Base-by-base conservation (phyloP, 2,888 invertebrate genomes). In the Pseudococcus jackbeardsleyi region DNA sequence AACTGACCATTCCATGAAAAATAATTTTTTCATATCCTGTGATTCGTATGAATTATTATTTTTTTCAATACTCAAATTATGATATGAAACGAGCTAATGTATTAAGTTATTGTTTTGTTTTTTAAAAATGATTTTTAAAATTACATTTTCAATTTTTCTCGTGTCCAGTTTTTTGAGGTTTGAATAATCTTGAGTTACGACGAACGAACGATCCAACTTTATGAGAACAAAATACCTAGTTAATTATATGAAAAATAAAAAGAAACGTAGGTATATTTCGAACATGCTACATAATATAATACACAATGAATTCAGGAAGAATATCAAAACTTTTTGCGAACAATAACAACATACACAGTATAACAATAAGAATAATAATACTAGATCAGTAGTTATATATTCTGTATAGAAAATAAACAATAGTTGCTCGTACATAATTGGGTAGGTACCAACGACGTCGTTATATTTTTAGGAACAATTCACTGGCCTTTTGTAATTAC, bases 381-480 rank as follows among this genome's bases (percentile, higher is more conserved):
- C 79, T 42, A 79, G 42, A 79, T 39, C 79, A 19, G 39, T 77
- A 54, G 54, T 54, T 33, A 33, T 54, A 54, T 54, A 54, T 54
- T 54, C 19, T 19, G 59, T 79, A 72, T 72, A 72, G 7, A 19
- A 22, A 42, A 79, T 79, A 46, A 79, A 79, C 79, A 79, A 39
- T 79, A 79, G 42, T 79, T 79, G 68, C 42, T 59, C 19, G n/a
- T 59, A 59, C 59, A 59, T 42, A 79, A 79, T 79, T 42, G n/a
- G 42, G n/a, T 42, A 33, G 42, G 42, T 79, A 79, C 26, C 42
- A 42, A 79, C 79, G 19, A 79, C 46, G n/a, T 79, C 42, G 33
- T 46, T n/a, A 79, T 79, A 42, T 72, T 72, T 59, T 87, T 87
- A 87, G 87, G 87, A 87, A 87, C 87, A 87, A 77, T 77, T 87